These are phyloP conservation scores for Forbesichthys agassizii DNA, from an alignment of 2,113 vertebrate genomes.

Conservation along the genomic window DNA sequence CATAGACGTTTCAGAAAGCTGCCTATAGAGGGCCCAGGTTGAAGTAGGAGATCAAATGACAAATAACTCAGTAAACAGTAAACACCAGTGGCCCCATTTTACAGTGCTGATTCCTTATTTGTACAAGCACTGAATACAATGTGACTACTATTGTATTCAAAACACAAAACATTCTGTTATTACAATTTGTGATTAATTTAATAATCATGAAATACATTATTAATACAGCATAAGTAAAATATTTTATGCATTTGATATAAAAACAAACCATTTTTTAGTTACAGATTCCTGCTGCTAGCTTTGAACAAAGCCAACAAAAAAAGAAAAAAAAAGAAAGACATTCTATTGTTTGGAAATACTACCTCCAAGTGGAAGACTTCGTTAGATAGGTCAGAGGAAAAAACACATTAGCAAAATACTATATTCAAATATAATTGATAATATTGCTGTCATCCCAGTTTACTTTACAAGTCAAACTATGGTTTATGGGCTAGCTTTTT, in stretches of 20 bases:
- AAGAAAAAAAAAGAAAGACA: no score
- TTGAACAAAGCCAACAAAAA: constrained; percentile 4
- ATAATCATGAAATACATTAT: not conserved
- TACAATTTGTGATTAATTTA: not conserved
- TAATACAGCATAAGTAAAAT: not conserved
- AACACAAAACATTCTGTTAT: not conserved
- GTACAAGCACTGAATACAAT: constrained; percentile 8
- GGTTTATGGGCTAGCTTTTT: constrained; percentile 14
- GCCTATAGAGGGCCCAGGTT: constrained; percentile 26
- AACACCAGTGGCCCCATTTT: constrained; percentile 68
- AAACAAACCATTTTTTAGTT: not conserved
- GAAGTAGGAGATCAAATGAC: constrained; percentile 47
- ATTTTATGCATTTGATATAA: not conserved
- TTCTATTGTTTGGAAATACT: constrained; percentile 25
- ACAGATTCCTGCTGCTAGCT: not conserved
- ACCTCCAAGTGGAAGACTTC: constrained; percentile 8
- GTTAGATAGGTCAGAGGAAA: constrained; percentile 48
- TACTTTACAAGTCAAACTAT: not conserved
- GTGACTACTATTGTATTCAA: constrained; percentile 11
- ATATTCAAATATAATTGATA: not conserved
- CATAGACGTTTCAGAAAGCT: constrained; percentile 1
- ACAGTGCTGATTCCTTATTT: constrained; percentile 30
- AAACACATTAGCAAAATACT: not conserved
- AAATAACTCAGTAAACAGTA: constrained; percentile 61
- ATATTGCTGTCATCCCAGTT: not conserved